Evolutionary conservation across 2,888 invertebrate species (phyloP).

Genomic region (Octonoba sinensis): DNA sequence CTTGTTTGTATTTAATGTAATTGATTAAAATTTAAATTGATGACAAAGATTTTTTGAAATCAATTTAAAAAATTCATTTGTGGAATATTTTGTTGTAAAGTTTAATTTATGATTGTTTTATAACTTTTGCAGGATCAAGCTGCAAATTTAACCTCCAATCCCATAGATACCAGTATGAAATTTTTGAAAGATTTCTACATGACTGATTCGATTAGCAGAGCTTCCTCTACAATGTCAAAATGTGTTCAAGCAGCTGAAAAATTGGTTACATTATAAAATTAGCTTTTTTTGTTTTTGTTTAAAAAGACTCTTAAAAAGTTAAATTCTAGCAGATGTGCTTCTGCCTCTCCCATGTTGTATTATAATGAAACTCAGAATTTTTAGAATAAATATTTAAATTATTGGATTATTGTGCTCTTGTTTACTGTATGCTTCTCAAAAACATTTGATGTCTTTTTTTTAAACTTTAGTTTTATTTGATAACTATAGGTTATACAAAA

Average conservation of each 20-base stretch:
- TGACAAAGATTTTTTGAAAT: too few relatives aligned
- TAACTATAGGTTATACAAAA: too few relatives aligned
- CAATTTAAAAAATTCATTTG: too few relatives aligned
- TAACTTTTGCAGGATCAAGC: slow-evolving; percentile 24
- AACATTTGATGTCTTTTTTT: too few relatives aligned
- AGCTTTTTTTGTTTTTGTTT: background rate
- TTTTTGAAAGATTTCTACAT: slow-evolving; percentile 84
- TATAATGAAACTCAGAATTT: slow-evolving; percentile 8
- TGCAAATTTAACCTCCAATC: slow-evolving; percentile 67
- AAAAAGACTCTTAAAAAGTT: background rate
- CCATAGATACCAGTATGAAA: slow-evolving; percentile 77
- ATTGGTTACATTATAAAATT: slow-evolving; percentile 69
- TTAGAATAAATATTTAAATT: slow-evolving; percentile 26
- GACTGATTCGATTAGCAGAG: slow-evolving; percentile 96
- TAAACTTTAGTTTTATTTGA: too few relatives aligned
- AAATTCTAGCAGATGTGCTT: background rate
- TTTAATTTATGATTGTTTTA: background rate
- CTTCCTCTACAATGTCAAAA: slow-evolving; percentile 98
- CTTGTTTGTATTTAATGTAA: too few relatives aligned
- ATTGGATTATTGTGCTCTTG: slow-evolving; percentile 1
- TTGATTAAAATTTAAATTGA: too few relatives aligned
- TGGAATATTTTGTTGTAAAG: background rate
- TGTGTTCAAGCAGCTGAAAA: slow-evolving; percentile 92
- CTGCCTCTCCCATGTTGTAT: background rate
- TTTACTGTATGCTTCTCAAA: background rate